Base-by-base conservation (phyloP, 2,113 vertebrate species). In the Cephalopholis sonnerati region DNA sequence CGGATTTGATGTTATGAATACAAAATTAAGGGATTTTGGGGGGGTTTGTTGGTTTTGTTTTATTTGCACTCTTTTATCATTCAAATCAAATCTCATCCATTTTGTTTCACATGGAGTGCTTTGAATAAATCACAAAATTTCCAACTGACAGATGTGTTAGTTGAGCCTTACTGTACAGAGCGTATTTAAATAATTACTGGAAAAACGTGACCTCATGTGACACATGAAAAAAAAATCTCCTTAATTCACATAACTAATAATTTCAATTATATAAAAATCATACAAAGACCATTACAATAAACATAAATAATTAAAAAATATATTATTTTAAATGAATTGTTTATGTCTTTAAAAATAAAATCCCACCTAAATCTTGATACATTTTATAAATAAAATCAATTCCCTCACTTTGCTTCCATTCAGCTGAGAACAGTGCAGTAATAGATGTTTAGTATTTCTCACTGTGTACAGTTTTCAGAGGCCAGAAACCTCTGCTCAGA, bases 1-100 rank as follows among this genome's bases (percentile, higher is more conserved):
- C 20, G 13, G 82, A 87, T 84, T 85, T 82, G 73, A 85, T 82
- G 87, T 83, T 59, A 86, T 91, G 91, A 92, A 94, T 91, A 89
- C 62, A 73, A 83, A 92, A 88, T 85, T 53, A 79, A 87, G 82
- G 68, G 70, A 53, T 85, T 74, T 65, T 50, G n/a, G 8, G n/a
- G 41, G 12, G 25, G 16, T 13, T 50, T 69, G 46, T 85, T 59
- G 44, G 74, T 78, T 82, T 89, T 87, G 59, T 89, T 87, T 83
- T 72, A 76, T 72, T 82, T 62, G 22, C 39, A 3, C 8, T 65
- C 41, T 67, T 83, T 86, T 86, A 27, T 84, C 25, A 58, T 83
- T 87, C 22, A 90, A 84, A 91, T 71, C 12, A 12, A 82, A 87
- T 59, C 25, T 0, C 20, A 15, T 62, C 15, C 15, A 1, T 77